A percentile compares a stretch with the other conserved stretches of the same genome.
phyloP scores from a whole-genome alignment of 2,888 invertebrate genomes.

The Cataglyphis cursor region DNA sequence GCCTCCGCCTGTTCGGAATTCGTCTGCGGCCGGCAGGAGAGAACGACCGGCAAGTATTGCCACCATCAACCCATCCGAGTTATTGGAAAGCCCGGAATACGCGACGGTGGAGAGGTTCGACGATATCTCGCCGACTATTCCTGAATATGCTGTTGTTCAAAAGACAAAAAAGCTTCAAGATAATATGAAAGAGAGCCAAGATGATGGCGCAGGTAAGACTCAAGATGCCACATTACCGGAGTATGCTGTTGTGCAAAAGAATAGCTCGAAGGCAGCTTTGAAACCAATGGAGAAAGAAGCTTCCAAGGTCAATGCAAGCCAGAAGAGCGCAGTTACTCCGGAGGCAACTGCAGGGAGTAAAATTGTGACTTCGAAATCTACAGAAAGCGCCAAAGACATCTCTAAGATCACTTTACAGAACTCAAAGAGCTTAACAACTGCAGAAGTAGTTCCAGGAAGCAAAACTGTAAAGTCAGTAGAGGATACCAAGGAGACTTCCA shows the following conservation, averaged over 20 bases:
- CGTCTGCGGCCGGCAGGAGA: slow-evolving; percentile 76
- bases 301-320: neutral
- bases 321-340: neutral
- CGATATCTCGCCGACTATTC: slow-evolving; percentile 80
- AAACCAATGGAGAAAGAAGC: slow-evolving; percentile 59
- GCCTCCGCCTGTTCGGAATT: slow-evolving; percentile 83
- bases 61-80: slow-evolving; percentile 75
- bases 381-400: slow-evolving; percentile 56
- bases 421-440: slow-evolving; percentile 53
- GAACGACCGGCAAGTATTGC: slow-evolving; percentile 83
- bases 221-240: slow-evolving; percentile 77
- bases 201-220: slow-evolving; percentile 54
- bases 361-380: slow-evolving; percentile 57
- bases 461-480: slow-evolving; percentile 12
- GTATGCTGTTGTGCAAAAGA: slow-evolving; percentile 84
- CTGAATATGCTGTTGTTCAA: slow-evolving; percentile 84
- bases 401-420: slow-evolving; percentile 46
- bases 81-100: slow-evolving; percentile 81
- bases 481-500: slow-evolving; percentile 28
- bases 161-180: slow-evolving; percentile 73
- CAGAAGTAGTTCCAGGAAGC: slow-evolving; percentile 2
- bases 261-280: slow-evolving; percentile 65
- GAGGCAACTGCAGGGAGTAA: neutral
- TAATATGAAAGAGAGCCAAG: slow-evolving; percentile 47
- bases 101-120: slow-evolving; percentile 82